Evolutionary conservation across 2,113 vertebrate species (phyloP).

Genomic region (Brachionichthys hirsutus): DNA sequence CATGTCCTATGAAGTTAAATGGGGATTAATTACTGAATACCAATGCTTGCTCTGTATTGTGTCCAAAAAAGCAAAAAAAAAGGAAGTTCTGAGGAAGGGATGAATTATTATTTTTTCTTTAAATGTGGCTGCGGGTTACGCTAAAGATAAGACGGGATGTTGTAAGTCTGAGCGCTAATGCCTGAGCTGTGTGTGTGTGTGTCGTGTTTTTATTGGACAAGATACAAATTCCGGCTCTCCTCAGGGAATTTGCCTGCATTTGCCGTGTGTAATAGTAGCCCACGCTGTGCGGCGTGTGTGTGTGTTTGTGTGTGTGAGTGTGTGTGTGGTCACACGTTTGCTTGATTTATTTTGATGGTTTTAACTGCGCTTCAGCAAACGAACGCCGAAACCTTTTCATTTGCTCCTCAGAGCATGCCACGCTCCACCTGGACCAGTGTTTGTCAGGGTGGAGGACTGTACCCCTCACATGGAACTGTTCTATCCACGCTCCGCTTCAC

Average conservation of each 20-base stretch:
- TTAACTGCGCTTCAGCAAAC: too few relatives aligned
- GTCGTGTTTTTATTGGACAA: constrained; percentile 26
- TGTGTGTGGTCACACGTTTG: constrained; percentile 16
- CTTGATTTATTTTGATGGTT: constrained; percentile 20
- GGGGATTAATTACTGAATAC: constrained; percentile 62
- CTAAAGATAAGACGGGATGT: constrained; percentile 16
- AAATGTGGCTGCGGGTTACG: constrained; percentile 50
- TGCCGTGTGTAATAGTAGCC: constrained; percentile 2
- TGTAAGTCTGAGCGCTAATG: constrained; percentile 13
- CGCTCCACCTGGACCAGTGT: too few relatives aligned
- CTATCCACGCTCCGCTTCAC: too few relatives aligned
- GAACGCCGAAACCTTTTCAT: too few relatives aligned
- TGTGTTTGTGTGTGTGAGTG: constrained; percentile 30
- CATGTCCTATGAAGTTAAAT: constrained; percentile 58
- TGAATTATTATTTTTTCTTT: constrained; percentile 41
- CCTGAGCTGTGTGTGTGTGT: constrained; percentile 8
- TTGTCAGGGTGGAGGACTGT: too few relatives aligned
- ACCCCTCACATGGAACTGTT: too few relatives aligned
- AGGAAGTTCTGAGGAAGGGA: constrained; percentile 33
- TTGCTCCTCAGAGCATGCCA: too few relatives aligned
- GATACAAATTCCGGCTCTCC: constrained; percentile 19
- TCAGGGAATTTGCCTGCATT: constrained; percentile 6
- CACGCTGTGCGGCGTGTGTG: neutral
- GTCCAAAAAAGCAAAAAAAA: constrained; percentile 58
- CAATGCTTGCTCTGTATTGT: constrained; percentile 34